Base-by-base conservation (phyloP, 1,140 invertebrate genomes). In the Leptinotarsa defecta region DNA sequence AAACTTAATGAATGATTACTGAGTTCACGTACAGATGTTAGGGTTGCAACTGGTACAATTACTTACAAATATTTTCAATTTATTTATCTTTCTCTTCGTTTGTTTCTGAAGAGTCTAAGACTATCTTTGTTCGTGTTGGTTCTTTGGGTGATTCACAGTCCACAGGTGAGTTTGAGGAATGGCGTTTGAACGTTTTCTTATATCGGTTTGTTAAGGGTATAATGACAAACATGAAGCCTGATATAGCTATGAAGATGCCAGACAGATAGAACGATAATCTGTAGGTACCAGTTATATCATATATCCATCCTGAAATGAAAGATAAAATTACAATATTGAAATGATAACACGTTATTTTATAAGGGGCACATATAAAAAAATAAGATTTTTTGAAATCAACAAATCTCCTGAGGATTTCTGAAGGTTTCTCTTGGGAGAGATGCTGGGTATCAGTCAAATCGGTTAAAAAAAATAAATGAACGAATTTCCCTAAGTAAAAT, bases 191-290 rank as follows among this genome's bases (percentile, higher is more conserved):
- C 4, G 80, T 84, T 19, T 78, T 72, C 68, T 85, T 86, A 24
- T 87, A 88, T 11, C 85, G 78, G 72, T 87, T 86, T 74, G 88
- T 87, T 1, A 89, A 76, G 6, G 92, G 92, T 81, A 91, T 84
- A 15, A 94, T 84, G 62, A 94, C 86, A 64, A 97, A 86, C 72
- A 97, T 90, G 20, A 92, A 79, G 4, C 96, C 96, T 73, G 95
- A 96, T 19, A 97, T 76, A 52, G 91, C 90, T 73, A 97, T 94
- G 86, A 95, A 95, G 62, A 94, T 87, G 4, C 96, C 96, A 22
- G 94, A 93, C 73, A 94, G 85, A 86, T 95, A 95, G 87, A 97
- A 97, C 0, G 95, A 93, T n/a, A 93, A 84, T 81, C 94, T 89
- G 86, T 96, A 96, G 8, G 88, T 90, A 48, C 90, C 91, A 0